Evolutionary conservation across 2,888 invertebrate species (phyloP).

Genomic region (Trilocha varians): DNA sequence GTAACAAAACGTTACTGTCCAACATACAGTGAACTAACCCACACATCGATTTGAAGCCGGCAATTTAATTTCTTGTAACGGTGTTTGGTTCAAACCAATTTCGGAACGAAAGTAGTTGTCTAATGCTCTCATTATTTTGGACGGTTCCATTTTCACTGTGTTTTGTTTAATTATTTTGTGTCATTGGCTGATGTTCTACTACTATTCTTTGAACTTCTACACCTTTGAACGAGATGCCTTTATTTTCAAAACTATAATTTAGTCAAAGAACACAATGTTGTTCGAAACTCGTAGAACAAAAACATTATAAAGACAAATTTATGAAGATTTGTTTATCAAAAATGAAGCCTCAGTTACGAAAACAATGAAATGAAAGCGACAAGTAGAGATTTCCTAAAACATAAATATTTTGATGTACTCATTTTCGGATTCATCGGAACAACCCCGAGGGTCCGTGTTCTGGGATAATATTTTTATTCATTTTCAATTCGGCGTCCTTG

Average conservation of each 20-base stretch:
- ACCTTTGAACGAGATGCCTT: no score
- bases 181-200: no score
- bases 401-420: no score
- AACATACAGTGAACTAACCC: conserved; percentile 7
- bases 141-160: neutral
- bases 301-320: no score
- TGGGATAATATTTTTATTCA: conserved; percentile 10
- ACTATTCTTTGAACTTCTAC: no score
- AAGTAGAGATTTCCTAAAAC: no score
- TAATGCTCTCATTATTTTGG: neutral
- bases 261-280: no score
- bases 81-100: neutral
- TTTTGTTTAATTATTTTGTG: neutral
- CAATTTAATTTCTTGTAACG: conserved; percentile 2
- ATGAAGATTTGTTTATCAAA: no score
- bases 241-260: no score
- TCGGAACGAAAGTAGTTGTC: neutral
- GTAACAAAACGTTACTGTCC: conserved; percentile 32
- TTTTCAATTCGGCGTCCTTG: conserved; percentile 8
- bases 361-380: no score
- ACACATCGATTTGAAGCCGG: conserved; percentile 3
- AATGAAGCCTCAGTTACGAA: no score
- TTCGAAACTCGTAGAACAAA: no score
- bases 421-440: neutral
- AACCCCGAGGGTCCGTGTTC: neutral